Evolutionary conservation across 2,797 vertebrate species (phyloP).

Genomic region (Bradypodion ventrale): DNA sequence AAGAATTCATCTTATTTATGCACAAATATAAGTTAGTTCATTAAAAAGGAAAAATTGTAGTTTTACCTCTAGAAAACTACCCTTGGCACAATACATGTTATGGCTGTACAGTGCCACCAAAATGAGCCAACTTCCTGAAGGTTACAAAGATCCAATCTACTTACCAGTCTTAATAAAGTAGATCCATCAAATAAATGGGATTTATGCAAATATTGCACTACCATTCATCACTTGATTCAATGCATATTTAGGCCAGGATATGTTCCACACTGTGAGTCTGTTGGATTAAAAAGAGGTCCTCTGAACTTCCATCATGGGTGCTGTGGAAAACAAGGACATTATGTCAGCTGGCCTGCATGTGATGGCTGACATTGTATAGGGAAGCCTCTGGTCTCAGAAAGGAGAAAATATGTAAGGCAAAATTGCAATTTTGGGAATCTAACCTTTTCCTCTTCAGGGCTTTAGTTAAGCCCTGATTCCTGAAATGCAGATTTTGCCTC

Average conservation of each 20-base stretch:
- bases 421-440: background rate
- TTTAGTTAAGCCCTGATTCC: background rate
- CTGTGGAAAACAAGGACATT: background rate
- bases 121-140: background rate
- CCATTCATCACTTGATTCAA: too few relatives aligned
- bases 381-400: background rate
- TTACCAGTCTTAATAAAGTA: too few relatives aligned
- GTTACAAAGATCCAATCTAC: too few relatives aligned
- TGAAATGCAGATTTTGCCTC: background rate
- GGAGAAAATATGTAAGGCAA: background rate
- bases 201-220: too few relatives aligned
- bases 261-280: background rate
- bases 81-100: background rate
- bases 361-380: background rate
- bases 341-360: background rate
- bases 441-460: background rate
- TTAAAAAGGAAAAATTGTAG: background rate
- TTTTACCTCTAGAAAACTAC: background rate
- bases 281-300: background rate
- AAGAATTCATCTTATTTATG: background rate
- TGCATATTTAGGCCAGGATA: background rate
- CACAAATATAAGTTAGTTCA: background rate
- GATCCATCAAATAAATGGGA: too few relatives aligned
- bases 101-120: background rate
- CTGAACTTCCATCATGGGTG: background rate